Percentiles rank a stretch among this genome's conserved stretches.
Evolutionary conservation across 1,140 invertebrate species (phyloP).

Genomic region (Drosophila teissieri): DNA sequence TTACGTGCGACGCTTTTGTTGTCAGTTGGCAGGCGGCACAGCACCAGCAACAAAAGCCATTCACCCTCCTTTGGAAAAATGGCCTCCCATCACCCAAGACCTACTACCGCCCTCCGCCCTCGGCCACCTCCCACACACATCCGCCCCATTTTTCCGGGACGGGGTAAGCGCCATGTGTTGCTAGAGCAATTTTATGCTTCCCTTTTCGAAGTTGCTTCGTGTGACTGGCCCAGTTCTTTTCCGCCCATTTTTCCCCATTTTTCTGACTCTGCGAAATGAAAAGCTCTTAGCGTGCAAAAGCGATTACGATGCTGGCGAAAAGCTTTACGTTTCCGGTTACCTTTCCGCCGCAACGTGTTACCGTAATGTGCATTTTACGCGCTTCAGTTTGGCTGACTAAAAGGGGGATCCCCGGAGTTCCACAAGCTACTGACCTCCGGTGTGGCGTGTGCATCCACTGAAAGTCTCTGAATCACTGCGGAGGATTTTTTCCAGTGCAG

Average conservation of each 20-base stretch:
- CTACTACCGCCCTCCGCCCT: too few species aligned
- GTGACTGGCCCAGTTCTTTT: conserved; percentile 59
- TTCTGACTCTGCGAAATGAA: conserved; percentile 47
- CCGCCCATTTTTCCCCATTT: conserved; percentile 32
- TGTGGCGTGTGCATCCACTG: background rate
- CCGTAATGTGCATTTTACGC: conserved; percentile 65
- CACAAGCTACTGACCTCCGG: background rate
- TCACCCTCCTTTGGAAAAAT: conserved; percentile 29
- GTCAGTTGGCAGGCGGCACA: conserved; percentile 58
- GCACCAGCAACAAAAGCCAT: conserved; percentile 30
- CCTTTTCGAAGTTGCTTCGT: conserved; percentile 67
- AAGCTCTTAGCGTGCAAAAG: conserved; percentile 69
- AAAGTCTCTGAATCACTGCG: background rate
- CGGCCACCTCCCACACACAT: background rate
- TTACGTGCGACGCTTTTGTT: conserved; percentile 77
- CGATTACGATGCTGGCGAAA: conserved; percentile 70
- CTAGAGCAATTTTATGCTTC: conserved; percentile 74
- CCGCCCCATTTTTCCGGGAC: background rate
- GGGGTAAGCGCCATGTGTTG: conserved; percentile 65
- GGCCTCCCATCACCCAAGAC: conserved; percentile 3
- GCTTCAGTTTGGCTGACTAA: conserved; percentile 53
- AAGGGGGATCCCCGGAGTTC: background rate
- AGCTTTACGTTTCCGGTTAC: conserved; percentile 74
- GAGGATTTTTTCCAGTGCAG: conserved; percentile 41
- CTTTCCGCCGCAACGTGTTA: conserved; percentile 65